Evolutionary conservation across 2,888 invertebrate genomes (phyloP).

Genomic region (Pheosia gnoma): DNA sequence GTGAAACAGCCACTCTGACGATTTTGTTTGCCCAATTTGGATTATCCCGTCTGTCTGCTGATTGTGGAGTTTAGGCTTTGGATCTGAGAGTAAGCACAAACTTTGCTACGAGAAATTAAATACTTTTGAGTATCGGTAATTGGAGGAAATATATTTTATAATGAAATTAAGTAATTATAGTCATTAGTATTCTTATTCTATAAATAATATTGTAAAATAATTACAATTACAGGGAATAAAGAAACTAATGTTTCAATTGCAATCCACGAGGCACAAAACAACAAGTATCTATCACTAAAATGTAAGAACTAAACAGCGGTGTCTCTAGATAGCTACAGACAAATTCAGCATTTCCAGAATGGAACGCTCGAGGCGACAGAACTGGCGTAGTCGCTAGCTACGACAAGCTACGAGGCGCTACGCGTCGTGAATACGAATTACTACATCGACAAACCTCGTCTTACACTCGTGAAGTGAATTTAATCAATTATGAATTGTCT

Average conservation of each 20-base stretch:
- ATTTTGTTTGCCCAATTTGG: conserved; percentile 39
- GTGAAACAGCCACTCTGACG: conserved; percentile 29
- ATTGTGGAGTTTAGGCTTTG: conserved; percentile 33
- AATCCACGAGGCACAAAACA: not conserved
- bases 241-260: not conserved
- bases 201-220: not conserved
- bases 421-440: conserved; percentile 44
- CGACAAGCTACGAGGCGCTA: conserved; percentile 39
- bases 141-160: not conserved
- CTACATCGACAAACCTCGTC: conserved; percentile 28
- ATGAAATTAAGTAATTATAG: not conserved
- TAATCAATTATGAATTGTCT: conserved; percentile 31
- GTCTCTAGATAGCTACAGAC: conserved; percentile 12
- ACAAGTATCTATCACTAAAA: not conserved
- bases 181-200: not conserved
- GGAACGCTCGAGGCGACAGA: conserved; percentile 39
- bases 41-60: conserved; percentile 37
- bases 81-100: conserved; percentile 22
- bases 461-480: conserved; percentile 32
- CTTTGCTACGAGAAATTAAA: conserved; percentile 14
- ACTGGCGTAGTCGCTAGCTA: conserved; percentile 38
- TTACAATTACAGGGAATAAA: not conserved
- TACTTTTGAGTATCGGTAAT: conserved; percentile 8
- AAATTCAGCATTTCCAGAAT: conserved; percentile 35
- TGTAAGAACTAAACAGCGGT: not conserved